These are phyloP conservation scores for Suillia variegata DNA, from an alignment of 2,888 invertebrate species.

Conservation along the genomic window DNA sequence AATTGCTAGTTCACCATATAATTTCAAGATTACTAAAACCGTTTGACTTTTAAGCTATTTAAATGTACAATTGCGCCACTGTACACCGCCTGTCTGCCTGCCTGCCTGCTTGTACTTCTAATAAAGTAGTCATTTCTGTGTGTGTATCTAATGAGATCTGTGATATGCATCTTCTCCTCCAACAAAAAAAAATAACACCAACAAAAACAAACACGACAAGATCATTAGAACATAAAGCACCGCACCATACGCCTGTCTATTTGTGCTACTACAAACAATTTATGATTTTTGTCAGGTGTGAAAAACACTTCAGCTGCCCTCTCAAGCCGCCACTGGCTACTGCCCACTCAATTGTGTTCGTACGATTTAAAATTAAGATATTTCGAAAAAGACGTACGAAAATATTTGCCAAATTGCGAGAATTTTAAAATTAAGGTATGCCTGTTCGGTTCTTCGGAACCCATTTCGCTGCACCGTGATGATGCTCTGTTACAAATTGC, in stretches of 20 bases:
- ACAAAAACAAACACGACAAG: slow-evolving; percentile 5
- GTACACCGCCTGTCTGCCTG: too few relatives aligned
- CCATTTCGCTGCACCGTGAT: slow-evolving; percentile 29
- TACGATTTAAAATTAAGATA: neutral
- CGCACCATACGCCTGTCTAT: too few relatives aligned
- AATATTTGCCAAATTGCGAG: slow-evolving; percentile 41
- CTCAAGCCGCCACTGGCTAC: too few relatives aligned
- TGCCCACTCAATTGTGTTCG: slow-evolving; percentile 34
- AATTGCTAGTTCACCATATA: too few relatives aligned
- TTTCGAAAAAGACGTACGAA: slow-evolving; percentile 13
- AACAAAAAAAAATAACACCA: too few relatives aligned
- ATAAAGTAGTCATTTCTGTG: neutral
- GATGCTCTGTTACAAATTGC: slow-evolving; percentile 49
- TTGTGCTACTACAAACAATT: slow-evolving; percentile 15
- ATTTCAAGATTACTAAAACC: too few relatives aligned
- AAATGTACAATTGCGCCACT: too few relatives aligned
- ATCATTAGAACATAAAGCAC: neutral
- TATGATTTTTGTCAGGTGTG: slow-evolving; percentile 24
- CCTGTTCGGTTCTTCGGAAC: slow-evolving; percentile 45
- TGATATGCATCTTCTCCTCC: slow-evolving; percentile 4
- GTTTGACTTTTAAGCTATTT: too few relatives aligned
- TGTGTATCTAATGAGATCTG: slow-evolving; percentile 7
- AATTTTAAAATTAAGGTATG: slow-evolving; percentile 38
- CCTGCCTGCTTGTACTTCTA: neutral
- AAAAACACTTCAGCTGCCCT: slow-evolving; percentile 5